These are phyloP conservation scores for Prunella himalayana DNA, from an alignment of 2,113 vertebrate genomes.

Conservation along the genomic window DNA sequence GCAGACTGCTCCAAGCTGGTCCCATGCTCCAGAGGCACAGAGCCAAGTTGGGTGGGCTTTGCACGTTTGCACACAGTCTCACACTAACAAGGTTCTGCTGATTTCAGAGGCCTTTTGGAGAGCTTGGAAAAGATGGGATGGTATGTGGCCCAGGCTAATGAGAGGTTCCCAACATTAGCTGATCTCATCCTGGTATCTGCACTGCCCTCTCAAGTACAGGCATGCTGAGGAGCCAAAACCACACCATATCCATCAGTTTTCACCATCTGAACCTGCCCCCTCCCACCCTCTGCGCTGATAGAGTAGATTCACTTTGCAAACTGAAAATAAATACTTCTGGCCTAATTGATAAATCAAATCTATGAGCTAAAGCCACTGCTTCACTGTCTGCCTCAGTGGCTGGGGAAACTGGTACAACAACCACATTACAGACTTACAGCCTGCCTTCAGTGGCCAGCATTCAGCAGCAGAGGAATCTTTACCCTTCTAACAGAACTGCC, in stretches of 20 bases:
- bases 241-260: neutral
- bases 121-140: neutral
- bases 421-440: neutral
- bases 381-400: neutral
- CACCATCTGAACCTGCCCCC: neutral
- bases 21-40: fast-evolving
- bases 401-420: neutral
- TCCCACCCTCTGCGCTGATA: neutral
- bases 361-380: neutral
- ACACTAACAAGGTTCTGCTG: neutral
- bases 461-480: neutral
- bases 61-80: fast-evolving
- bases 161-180: neutral
- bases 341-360: neutral
- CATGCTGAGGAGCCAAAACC: neutral
- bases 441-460: neutral
- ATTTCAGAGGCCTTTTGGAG: neutral
- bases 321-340: neutral
- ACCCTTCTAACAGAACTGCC: neutral
- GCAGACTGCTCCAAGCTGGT: neutral
- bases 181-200: neutral
- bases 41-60: neutral
- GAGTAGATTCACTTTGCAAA: neutral
- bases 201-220: neutral
- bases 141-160: fast-evolving